Evolutionary conservation across 2,888 invertebrate genomes (phyloP).

Genomic region (Thyatira batis): DNA sequence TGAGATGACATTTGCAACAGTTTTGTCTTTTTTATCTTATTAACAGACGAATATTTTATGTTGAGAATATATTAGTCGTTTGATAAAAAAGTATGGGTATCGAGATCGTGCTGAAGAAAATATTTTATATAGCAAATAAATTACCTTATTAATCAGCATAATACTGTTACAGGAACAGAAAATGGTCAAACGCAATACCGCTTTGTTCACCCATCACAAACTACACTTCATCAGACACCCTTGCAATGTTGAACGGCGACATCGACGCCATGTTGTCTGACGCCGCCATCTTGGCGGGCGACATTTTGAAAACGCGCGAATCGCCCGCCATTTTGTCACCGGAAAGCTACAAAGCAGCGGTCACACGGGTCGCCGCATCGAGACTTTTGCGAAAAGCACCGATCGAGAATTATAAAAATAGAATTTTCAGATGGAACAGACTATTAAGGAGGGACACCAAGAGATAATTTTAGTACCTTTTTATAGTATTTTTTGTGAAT

Average conservation of each 20-base stretch:
- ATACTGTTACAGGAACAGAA: conserved; percentile 88
- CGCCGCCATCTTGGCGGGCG: conserved; percentile 47
- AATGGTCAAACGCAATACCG: conserved; percentile 93
- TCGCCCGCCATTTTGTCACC: conserved; percentile 73
- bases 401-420: conserved; percentile 68
- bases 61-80: too few relatives aligned
- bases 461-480: conserved; percentile 61
- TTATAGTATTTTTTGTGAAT: conserved; percentile 9
- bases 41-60: too few relatives aligned
- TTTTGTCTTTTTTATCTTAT: too few relatives aligned
- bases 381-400: conserved; percentile 60
- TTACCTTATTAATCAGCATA: too few relatives aligned
- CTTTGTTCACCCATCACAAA: conserved; percentile 83
- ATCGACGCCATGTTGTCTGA: conserved; percentile 77
- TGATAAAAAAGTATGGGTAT: too few relatives aligned
- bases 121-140: conserved; percentile 1
- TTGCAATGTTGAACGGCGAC: conserved; percentile 71
- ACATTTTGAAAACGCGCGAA: conserved; percentile 66
- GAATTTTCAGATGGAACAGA: conserved; percentile 68
- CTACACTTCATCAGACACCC: conserved; percentile 62
- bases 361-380: conserved; percentile 67
- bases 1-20: too few relatives aligned
- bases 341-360: conserved; percentile 69
- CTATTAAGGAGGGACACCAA: conserved; percentile 65
- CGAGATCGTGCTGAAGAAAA: neutral